phyloP scores from a whole-genome alignment of 2,113 vertebrate species.

The Pseudonaja textilis region DNA sequence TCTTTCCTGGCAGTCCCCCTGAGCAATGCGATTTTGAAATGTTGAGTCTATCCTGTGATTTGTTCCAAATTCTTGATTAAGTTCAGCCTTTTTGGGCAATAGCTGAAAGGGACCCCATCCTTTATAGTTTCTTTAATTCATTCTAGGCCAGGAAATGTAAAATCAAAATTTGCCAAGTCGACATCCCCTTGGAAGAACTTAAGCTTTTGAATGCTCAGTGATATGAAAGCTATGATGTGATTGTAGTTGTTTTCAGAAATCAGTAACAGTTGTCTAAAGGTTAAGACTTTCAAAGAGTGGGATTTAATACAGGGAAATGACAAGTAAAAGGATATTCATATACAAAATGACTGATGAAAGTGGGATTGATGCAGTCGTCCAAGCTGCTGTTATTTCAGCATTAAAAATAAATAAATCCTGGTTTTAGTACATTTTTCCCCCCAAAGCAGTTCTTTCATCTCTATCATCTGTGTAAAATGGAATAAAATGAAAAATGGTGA shows the following conservation, averaged over 20 bases:
- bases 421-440: not conserved
- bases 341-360: not conserved
- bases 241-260: not conserved
- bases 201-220: constrained; percentile 18
- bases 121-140: constrained; percentile 38
- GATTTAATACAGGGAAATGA: not conserved
- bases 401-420: not conserved
- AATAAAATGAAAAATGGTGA: not conserved
- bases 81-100: constrained; percentile 28
- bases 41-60: constrained; percentile 12
- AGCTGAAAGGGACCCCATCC: not conserved
- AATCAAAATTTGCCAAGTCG: constrained; percentile 43
- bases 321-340: not conserved
- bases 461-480: not conserved
- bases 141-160: constrained; percentile 28
- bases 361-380: not conserved
- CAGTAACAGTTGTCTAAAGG: not conserved
- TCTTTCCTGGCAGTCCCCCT: constrained; percentile 30
- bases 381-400: not conserved
- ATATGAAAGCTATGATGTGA: constrained; percentile 29
- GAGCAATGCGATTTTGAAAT: constrained; percentile 48
- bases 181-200: constrained; percentile 24
- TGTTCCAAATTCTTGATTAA: constrained; percentile 32
- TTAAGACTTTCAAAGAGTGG: not conserved
- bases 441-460: not conserved